Evolutionary conservation across 2,888 invertebrate genomes (phyloP).

Genomic region (Trissoscelio sp.): DNA sequence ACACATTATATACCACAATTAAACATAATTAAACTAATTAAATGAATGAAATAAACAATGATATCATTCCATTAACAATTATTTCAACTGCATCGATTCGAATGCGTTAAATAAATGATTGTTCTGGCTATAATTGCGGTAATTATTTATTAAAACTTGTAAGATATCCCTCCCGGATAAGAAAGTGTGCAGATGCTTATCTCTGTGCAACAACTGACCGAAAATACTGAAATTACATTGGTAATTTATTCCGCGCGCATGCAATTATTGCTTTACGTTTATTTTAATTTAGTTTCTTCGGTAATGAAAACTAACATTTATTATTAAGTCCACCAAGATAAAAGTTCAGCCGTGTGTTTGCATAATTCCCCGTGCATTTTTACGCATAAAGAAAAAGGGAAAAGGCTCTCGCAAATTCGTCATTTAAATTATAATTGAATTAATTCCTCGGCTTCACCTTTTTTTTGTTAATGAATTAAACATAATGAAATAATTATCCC

Average conservation of each 20-base stretch:
- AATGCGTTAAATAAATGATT: too few species aligned
- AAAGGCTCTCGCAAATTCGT: too few species aligned
- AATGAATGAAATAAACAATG: too few species aligned
- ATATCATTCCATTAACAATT: too few species aligned
- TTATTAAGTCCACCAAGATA: not conserved
- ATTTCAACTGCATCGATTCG: too few species aligned
- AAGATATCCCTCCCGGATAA: slow-evolving; percentile 13
- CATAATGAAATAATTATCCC: too few species aligned
- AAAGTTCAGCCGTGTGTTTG: not conserved
- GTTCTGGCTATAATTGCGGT: not conserved
- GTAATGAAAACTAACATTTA: slow-evolving; percentile 4
- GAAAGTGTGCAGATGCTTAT: slow-evolving; percentile 34
- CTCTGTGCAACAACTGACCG: slow-evolving; percentile 3
- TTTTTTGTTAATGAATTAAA: too few species aligned
- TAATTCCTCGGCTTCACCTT: too few species aligned
- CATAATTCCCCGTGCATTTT: not conserved
- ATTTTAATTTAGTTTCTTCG: not conserved
- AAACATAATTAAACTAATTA: too few species aligned
- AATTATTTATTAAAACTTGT: slow-evolving; percentile 21
- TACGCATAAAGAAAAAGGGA: too few species aligned
- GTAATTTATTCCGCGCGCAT: slow-evolving; percentile 9
- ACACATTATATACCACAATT: too few species aligned
- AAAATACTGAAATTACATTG: slow-evolving; percentile 7
- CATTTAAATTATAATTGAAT: too few species aligned
- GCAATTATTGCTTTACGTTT: slow-evolving; percentile 8